Percentiles rank a stretch among this genome's conserved stretches.
Conservation (phyloP, 2,797 vertebrate genomes). For the Coluber constrictor region DNA sequence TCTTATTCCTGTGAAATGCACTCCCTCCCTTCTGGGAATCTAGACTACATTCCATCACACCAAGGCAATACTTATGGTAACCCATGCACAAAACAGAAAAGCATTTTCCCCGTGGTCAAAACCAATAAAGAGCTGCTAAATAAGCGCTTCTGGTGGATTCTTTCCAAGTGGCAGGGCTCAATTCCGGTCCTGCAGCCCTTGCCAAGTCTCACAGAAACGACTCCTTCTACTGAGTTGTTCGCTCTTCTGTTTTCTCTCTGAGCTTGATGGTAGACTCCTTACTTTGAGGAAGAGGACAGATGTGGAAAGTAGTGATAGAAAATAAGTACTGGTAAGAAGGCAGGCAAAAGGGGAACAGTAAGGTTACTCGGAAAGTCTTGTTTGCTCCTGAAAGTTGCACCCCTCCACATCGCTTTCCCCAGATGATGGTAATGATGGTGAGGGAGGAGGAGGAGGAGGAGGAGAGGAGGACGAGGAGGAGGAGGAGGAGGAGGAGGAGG, state of each 20-base stretch:
- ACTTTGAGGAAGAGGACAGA: background rate
- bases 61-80: slow-evolving; percentile 32
- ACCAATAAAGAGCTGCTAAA: slow-evolving; percentile 43
- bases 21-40: too few species aligned
- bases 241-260: background rate
- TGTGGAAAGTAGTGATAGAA: background rate
- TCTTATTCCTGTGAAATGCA: too few species aligned
- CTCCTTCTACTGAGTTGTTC: background rate
- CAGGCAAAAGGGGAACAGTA: background rate
- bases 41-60: too few species aligned
- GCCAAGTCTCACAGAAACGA: background rate
- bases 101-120: background rate
- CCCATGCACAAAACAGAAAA: slow-evolving; percentile 8
- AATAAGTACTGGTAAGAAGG: background rate
- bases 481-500: too few species aligned
- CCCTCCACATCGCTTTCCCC: background rate
- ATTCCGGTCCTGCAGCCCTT: background rate
- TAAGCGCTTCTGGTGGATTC: slow-evolving; percentile 29
- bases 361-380: background rate
- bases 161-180: background rate
- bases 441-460: too few species aligned
- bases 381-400: background rate
- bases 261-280: background rate
- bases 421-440: too few species aligned
- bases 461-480: too few species aligned